Percentiles rank a stretch among this genome's conserved stretches.
Conservation (phyloP, 2,888 invertebrate genomes). For the Gastracanthus pulcherrimus region DNA sequence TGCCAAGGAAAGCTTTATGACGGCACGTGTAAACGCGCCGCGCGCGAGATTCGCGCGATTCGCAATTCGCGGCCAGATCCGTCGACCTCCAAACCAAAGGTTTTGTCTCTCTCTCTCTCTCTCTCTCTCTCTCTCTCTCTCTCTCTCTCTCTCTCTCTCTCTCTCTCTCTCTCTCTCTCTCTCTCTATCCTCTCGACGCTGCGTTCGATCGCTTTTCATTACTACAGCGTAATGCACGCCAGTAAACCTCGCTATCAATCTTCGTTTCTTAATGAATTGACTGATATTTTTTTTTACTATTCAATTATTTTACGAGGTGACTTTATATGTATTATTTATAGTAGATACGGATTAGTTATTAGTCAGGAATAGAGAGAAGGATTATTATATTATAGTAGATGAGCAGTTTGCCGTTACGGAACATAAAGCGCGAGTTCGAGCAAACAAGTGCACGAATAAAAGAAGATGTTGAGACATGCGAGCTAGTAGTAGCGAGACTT, state of each 20-base stretch:
- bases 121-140: slow-evolving; percentile 54
- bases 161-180: slow-evolving; percentile 49
- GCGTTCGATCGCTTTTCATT: neutral
- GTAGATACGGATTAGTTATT: too few relatives aligned
- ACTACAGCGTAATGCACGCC: neutral
- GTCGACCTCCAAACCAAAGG: neutral
- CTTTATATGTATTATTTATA: too few relatives aligned
- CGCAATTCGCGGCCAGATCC: neutral
- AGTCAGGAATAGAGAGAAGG: too few relatives aligned
- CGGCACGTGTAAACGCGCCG: neutral
- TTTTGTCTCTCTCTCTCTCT: slow-evolving; percentile 43
- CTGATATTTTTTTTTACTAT: too few relatives aligned
- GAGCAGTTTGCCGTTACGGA: too few relatives aligned
- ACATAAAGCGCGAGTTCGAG: too few relatives aligned
- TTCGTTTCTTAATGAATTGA: neutral
- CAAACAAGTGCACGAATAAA: neutral
- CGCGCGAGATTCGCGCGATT: neutral
- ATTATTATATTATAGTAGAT: too few relatives aligned
- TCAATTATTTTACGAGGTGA: too few relatives aligned
- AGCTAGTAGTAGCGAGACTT: neutral
- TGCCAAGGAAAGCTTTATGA: slow-evolving; percentile 11
- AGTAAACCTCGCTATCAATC: neutral
- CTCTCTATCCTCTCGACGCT: too few relatives aligned
- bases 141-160: slow-evolving; percentile 51
- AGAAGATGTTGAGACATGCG: neutral